Conservation (phyloP, 2,888 invertebrate species). For the Campoletis raptor region DNA sequence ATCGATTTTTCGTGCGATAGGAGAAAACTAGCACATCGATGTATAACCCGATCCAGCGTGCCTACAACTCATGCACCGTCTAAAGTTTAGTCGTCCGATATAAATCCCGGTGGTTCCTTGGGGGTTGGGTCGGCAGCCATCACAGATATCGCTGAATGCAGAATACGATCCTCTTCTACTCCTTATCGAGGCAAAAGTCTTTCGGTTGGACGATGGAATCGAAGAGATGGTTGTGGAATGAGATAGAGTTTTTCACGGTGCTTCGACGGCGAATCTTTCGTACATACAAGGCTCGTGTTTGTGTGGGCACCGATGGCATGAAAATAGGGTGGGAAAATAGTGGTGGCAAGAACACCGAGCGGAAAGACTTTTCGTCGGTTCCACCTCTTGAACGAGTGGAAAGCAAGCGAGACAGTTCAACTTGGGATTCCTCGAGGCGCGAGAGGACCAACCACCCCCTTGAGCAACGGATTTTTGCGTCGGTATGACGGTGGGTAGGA, state of each 20-base stretch:
- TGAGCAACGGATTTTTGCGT: slow-evolving; percentile 62
- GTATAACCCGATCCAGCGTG: slow-evolving; percentile 37
- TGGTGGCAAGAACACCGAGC: slow-evolving; percentile 27
- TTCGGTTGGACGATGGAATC: slow-evolving; percentile 48
- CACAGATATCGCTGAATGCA: slow-evolving; percentile 68
- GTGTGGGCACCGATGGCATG: slow-evolving; percentile 33
- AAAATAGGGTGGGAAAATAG: slow-evolving; percentile 25
- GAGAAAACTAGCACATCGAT: slow-evolving; percentile 45
- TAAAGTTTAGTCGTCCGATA: slow-evolving; percentile 55
- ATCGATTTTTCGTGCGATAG: slow-evolving; percentile 47
- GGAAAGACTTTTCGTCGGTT: slow-evolving; percentile 62
- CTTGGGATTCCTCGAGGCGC: slow-evolving; percentile 50
- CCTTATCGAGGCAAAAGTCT: slow-evolving; percentile 67
- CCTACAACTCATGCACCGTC: slow-evolving; percentile 52
- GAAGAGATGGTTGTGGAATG: slow-evolving; percentile 25
- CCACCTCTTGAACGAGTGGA: slow-evolving; percentile 46
- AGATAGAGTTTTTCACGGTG: slow-evolving; percentile 52
- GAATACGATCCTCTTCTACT: slow-evolving; percentile 68
- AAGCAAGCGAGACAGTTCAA: slow-evolving; percentile 58
- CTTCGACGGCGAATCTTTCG: slow-evolving; percentile 30
- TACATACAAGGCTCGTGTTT: slow-evolving; percentile 35
- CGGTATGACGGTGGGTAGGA: slow-evolving; percentile 28
- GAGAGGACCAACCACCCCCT: slow-evolving; percentile 47
- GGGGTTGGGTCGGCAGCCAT: slow-evolving; percentile 35
- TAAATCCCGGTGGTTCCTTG: slow-evolving; percentile 61